Base-by-base conservation (phyloP, 2,888 invertebrate genomes). In the Caenorhabditis uteleia region DNA sequence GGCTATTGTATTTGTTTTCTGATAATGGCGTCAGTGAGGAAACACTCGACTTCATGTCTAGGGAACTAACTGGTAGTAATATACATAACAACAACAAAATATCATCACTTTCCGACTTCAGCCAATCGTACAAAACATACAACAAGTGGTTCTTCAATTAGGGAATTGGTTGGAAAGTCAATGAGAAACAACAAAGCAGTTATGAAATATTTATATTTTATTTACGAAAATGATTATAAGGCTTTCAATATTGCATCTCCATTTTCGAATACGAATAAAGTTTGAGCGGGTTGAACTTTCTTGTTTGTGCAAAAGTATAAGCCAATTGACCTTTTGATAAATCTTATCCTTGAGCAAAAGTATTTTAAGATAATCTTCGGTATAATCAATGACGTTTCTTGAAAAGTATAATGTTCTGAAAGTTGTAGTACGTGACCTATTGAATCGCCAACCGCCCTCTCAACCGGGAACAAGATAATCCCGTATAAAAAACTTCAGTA, bases 91-190 rank as follows among this genome's bases (percentile, higher is more conserved):
- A 14, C 18, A 39, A 16, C 34, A 8, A 14, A 26, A 7, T 5
- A 53, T 18, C 33, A n/a, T 31, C 25, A 2, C 10, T 6, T 7
- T 43, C 50, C 27, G n/a, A n/a, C n/a, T n/a, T n/a, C 46, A 61
- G 61, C 55, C 7, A 61, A 55, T 36, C 45, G 61, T 3, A 61
- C 61, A 1, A 55, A 55, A 18, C 61, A 61, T 36, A 54, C 45
- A 23, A 61, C 61, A 3, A 61, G 61, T 39, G 61, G 61, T 21
- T 61, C 55, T 5, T 34, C 20, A 10, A 61, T 55, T 4, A 16
- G 61, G 7, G 27, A 38, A 7, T 42, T 40, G 43, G 25, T 50
- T 2, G 55, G 47, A 12, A 7, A 33, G 20, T 23, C 36, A 16
- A 55, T 61, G 55, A 33, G 55, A 14, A 36, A 16, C 2, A 43